Evolutionary conservation across 2,797 vertebrate genomes (phyloP).

Genomic region (Cynopterus sphinx): DNA sequence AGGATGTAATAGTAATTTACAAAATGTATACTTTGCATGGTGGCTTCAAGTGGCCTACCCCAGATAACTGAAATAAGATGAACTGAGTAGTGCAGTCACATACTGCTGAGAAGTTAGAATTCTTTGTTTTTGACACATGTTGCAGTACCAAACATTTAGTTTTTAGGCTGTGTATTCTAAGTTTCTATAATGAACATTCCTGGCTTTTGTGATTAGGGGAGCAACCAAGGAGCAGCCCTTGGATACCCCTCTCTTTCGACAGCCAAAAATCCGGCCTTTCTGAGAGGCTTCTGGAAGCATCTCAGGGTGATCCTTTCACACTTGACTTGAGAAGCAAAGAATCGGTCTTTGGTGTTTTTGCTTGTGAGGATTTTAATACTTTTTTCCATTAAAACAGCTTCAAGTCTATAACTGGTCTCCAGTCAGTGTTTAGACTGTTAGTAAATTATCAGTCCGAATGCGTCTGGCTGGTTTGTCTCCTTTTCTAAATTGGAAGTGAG

Average conservation of each 20-base stretch:
- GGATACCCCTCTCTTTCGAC: not conserved
- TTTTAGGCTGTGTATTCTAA: not conserved
- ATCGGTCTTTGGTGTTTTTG: slow-evolving; percentile 2
- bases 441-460: slow-evolving; percentile 17
- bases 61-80: not conserved
- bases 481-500: slow-evolving; percentile 57
- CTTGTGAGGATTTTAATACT: slow-evolving; percentile 25
- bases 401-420: not conserved
- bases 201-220: not conserved
- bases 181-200: not conserved
- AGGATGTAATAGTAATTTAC: not conserved
- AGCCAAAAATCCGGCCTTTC: not conserved
- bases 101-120: not conserved
- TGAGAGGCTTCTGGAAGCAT: not conserved
- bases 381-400: slow-evolving; percentile 26
- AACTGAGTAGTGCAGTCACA: not conserved
- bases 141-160: not conserved
- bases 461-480: not conserved
- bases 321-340: not conserved
- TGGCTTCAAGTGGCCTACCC: not conserved
- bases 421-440: slow-evolving; percentile 36
- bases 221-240: fast-evolving
- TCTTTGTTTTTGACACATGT: not conserved
- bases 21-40: not conserved
- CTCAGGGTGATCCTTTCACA: not conserved